Conservation (phyloP, 2,113 vertebrate genomes). For the Gallinago paraguaiae region DNA sequence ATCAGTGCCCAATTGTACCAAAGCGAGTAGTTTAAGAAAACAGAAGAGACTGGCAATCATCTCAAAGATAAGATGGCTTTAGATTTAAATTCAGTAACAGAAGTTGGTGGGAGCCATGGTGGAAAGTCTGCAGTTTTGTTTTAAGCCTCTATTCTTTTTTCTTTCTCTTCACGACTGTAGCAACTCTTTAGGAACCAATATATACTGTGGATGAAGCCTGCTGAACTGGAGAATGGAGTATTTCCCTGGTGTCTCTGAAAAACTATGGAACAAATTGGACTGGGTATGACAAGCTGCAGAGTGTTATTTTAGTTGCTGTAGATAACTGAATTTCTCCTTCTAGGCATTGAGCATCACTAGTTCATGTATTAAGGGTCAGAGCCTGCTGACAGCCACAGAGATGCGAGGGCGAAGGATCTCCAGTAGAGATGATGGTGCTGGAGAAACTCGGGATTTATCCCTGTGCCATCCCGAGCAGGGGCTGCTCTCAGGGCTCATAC, state of each 20-base stretch:
- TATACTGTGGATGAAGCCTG: slow-evolving; percentile 45
- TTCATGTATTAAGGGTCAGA: not conserved
- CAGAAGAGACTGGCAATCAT: not conserved
- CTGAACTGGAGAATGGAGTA: slow-evolving; percentile 46
- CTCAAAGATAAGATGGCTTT: not conserved
- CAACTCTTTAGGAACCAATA: slow-evolving; percentile 49
- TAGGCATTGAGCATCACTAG: slow-evolving; percentile 30
- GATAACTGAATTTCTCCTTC: slow-evolving; percentile 59
- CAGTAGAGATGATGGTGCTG: fast-evolving
- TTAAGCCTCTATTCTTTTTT: not conserved
- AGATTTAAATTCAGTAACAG: not conserved
- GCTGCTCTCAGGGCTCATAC: not conserved
- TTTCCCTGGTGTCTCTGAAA: slow-evolving; percentile 62
- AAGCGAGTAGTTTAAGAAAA: not conserved
- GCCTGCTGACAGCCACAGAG: not conserved
- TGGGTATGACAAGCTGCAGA: slow-evolving; percentile 58
- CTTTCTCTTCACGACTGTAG: not conserved
- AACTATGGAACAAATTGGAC: slow-evolving; percentile 54
- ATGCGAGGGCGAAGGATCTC: not conserved
- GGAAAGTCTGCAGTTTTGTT: not conserved
- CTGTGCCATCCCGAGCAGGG: not conserved
- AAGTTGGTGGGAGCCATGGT: not conserved
- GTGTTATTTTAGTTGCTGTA: slow-evolving; percentile 52
- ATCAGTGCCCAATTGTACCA: slow-evolving; percentile 5
- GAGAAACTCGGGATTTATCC: not conserved